Evolutionary conservation across 2,113 vertebrate genomes (phyloP).

Genomic region (Sitta europaea): DNA sequence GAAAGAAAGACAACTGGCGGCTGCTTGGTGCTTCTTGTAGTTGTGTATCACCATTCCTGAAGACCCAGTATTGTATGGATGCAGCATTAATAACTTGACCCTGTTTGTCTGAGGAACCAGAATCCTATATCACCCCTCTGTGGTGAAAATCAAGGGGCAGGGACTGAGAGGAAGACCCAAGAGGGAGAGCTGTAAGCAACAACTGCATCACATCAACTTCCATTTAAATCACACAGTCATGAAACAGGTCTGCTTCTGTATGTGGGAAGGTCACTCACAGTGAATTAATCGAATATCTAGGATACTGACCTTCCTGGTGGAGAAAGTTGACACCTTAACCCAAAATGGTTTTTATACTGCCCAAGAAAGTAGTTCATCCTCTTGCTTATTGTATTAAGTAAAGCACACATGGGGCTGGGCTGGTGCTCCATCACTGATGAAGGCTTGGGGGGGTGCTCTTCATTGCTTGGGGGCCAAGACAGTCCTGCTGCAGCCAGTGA

Average conservation of each 20-base stretch:
- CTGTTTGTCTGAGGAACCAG: background rate
- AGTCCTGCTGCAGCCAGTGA: background rate
- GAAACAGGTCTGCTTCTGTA: background rate
- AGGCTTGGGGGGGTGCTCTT: background rate
- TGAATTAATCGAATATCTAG: background rate
- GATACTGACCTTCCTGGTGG: background rate
- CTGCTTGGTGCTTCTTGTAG: fast-evolving
- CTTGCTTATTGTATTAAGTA: background rate
- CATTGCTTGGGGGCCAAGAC: background rate
- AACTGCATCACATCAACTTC: fast-evolving
- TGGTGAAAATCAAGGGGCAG: background rate
- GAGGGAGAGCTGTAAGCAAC: background rate
- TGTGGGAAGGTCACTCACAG: fast-evolving
- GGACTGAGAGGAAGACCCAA: background rate
- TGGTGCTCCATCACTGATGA: background rate
- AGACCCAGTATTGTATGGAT: fast-evolving
- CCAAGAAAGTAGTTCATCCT: background rate
- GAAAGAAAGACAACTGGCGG: background rate
- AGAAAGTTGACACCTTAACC: background rate
- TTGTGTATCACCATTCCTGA: background rate
- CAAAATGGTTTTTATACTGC: background rate
- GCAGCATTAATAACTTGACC: background rate
- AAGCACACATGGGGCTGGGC: background rate
- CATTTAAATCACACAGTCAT: background rate
- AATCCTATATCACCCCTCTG: no score